Base-by-base conservation (phyloP, 2,113 vertebrate species). In the Sorex araneus region DNA sequence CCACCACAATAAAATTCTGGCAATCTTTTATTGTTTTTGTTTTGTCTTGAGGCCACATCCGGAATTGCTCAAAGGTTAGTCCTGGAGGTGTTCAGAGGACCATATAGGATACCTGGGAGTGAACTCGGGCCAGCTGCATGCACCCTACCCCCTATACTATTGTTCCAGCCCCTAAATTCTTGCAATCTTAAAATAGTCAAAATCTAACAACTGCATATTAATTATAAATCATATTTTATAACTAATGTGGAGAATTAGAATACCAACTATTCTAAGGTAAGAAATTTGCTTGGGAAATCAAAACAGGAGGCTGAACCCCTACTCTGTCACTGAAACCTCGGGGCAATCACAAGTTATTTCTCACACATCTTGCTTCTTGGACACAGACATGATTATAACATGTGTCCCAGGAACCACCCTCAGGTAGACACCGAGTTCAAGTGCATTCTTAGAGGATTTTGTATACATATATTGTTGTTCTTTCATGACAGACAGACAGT, bases 111-210 rank as follows among this genome's bases (percentile, higher is more conserved):
- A 50, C 47, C 13, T 5, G 47, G 47, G 13, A 50, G 2, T 50
- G 47, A 50, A 50, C 5, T 9, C 47, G 47, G 47, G 47, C 47
- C 47, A 50, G 47, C 13, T 13, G 13, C 47, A 7, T 50, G 47
- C 47, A 50, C 47, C 47, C 47, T 10, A 50, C 47, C 47, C 9
- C 2, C 47, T 50, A 13, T 50, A 50, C 47, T 13, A 7, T 50
- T 13, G 47, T 13, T 50, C 13, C 10, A 13, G 47, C 9, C 47
- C 47, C 47, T 63, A 32, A 89, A 43, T 79, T 76, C 40, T 63
- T 6, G 30, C 25, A 76, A 34, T 57, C 75, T 94, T 87, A 79
- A 85, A 80, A 77, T 91, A 75, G 57, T 94, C 34, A 75, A 92
- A 79, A 67, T 18, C 30, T 81, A 82, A 27, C 45, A 57, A 76